A percentile compares a stretch with the other conserved stretches of the same genome.
Conservation (phyloP, 2,888 invertebrate species). For the Phalera bucephala region DNA sequence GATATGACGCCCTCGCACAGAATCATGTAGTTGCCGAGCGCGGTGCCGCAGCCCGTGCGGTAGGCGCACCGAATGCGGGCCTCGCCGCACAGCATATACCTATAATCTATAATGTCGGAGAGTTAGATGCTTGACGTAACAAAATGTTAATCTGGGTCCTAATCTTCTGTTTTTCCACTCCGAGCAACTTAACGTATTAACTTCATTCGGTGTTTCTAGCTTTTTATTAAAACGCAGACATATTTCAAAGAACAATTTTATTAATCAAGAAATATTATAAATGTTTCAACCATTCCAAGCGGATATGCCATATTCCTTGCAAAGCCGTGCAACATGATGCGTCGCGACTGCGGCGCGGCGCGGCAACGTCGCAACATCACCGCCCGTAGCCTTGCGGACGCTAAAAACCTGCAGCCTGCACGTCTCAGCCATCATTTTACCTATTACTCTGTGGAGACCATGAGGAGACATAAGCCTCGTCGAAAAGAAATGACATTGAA, state of each 20-base stretch:
- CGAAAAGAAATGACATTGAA: no score
- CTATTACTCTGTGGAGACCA: slow-evolving; percentile 77
- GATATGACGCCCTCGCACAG: slow-evolving; percentile 87
- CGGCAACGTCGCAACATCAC: slow-evolving; percentile 75
- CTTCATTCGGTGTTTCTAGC: no score
- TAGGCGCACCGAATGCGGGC: slow-evolving; percentile 89
- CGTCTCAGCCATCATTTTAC: slow-evolving; percentile 78
- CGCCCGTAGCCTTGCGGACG: slow-evolving; percentile 77
- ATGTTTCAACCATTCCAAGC: no score
- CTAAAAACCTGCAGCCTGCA: slow-evolving; percentile 81
- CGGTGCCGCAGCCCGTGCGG: slow-evolving; percentile 89
- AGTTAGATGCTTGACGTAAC: no score
- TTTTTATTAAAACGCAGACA: no score
- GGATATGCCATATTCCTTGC: slow-evolving; percentile 49
- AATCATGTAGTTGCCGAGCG: no score
- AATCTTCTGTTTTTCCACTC: no score
- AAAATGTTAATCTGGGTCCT: no score
- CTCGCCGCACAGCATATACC: slow-evolving; percentile 84
- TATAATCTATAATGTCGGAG: no score
- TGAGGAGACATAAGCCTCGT: background rate
- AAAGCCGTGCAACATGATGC: slow-evolving; percentile 70
- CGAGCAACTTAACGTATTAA: no score
- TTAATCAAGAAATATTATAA: no score
- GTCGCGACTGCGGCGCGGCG: slow-evolving; percentile 80
- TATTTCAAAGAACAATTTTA: no score